Evolutionary conservation across 2,888 invertebrate genomes (phyloP), one percentile per base, ranked within the genome.

Genomic region (Eledone cirrhosa): DNA sequence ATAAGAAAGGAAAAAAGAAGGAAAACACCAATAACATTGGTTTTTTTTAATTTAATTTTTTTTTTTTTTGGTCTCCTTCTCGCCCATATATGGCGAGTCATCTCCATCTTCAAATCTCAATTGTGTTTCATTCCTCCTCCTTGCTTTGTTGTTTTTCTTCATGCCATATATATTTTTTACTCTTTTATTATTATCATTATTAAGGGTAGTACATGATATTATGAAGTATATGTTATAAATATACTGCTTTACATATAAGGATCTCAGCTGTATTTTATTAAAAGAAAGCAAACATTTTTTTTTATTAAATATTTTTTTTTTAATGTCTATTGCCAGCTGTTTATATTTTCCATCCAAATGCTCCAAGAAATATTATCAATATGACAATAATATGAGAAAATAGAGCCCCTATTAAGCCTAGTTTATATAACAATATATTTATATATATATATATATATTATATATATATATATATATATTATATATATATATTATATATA

Each of bases 271-370:
- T 11, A 8, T 41, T 11, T 41, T n/a, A n/a, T n/a, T n/a, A n/a
- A n/a, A n/a, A n/a, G n/a, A n/a, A n/a, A n/a, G n/a, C n/a, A n/a
- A n/a, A n/a, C n/a, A n/a, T n/a, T 41, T 41, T 41, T 41, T 72
- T 72, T 41, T 72, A 72, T n/a, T n/a, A 72, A 33, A 41, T 72
- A 31, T 72, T 31, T 29, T 33, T 67, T 29, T 33, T 67, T 67
- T 31, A 67, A 29, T 31, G 67, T 33, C 33, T 67, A 31, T 33
- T 31, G 31, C 31, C 72, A 72, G 72, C 72, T 72, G 72, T 41
- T 72, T 72, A 72, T 72, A 41, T 72, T 41, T 72, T 72, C 72
- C 72, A 72, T 72, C 72, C 72, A 72, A 41, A n/a, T 72, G 72
- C 72, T 72, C 29, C 31, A 72, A 31, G 31, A 41, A 41, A 41